These are phyloP conservation scores for Paralichthys olivaceus DNA, from an alignment of 2,113 vertebrate species.

Conservation along the genomic window DNA sequence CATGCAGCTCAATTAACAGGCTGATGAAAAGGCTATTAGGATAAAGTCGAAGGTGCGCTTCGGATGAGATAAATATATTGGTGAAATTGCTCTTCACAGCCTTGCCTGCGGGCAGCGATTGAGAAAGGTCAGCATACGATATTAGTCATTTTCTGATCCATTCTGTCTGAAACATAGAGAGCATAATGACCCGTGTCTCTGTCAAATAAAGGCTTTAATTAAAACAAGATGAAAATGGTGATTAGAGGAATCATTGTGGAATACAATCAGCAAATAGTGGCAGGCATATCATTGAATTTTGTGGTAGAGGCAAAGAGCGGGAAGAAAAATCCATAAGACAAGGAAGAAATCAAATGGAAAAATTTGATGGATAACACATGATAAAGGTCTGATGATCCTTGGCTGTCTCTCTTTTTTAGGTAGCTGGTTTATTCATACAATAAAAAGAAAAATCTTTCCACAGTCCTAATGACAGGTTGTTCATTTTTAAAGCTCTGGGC, in stretches of 20 bases:
- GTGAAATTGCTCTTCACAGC: conserved; percentile 53
- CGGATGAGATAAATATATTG: conserved; percentile 69
- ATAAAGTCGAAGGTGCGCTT: conserved; percentile 68
- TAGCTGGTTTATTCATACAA: conserved; percentile 48
- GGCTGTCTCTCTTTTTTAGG: conserved; percentile 20
- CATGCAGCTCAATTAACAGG: conserved; percentile 62
- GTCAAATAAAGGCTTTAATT: conserved; percentile 70
- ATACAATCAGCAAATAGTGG: conserved; percentile 27
- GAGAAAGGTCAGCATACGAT: conserved; percentile 71
- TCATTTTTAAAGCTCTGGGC: conserved; percentile 65
- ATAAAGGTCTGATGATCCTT: conserved; percentile 59
- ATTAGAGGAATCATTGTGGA: conserved; percentile 49
- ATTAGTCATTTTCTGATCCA: conserved; percentile 64
- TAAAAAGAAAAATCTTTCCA: conserved; percentile 69
- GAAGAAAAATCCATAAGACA: conserved; percentile 19
- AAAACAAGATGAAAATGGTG: conserved; percentile 68
- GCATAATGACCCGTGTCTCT: conserved; percentile 58
- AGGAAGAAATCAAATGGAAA: conserved; percentile 41
- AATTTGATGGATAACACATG: conserved; percentile 40
- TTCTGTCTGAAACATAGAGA: conserved; percentile 62
- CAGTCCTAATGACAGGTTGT: conserved; percentile 64
- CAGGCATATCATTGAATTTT: conserved; percentile 28
- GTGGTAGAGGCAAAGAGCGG: background rate
- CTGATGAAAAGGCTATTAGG: conserved; percentile 74
- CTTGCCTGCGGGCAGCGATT: conserved; percentile 47